These are phyloP conservation scores for Caenorhabditis sp. DNA, from an alignment of 2,888 invertebrate genomes.

Conservation along the genomic window DNA sequence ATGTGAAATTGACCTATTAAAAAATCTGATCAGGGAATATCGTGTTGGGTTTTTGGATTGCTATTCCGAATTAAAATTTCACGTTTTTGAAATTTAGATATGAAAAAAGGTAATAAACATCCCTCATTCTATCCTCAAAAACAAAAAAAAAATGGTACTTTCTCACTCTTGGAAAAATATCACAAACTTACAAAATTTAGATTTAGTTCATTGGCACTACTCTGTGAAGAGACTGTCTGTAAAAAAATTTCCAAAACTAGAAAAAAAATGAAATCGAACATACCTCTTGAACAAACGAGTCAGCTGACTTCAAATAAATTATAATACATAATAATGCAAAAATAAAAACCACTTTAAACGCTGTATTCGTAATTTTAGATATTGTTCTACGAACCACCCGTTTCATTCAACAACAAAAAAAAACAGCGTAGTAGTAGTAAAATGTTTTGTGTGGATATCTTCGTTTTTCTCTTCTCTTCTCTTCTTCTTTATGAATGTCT, in stretches of 20 bases:
- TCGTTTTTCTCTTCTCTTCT: not conserved
- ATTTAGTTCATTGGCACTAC: too few species aligned
- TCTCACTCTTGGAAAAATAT: too few species aligned
- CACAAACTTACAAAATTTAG: too few species aligned
- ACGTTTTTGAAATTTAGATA: too few species aligned
- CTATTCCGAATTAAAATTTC: too few species aligned
- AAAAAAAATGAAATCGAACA: constrained; percentile 4
- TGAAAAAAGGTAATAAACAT: too few species aligned
- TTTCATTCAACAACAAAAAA: constrained; percentile 18
- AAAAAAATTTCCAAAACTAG: not conserved
- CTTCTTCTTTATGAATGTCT: not conserved
- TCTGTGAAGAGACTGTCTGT: not conserved
- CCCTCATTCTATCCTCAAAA: too few species aligned
- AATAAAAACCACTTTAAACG: constrained; percentile 26
- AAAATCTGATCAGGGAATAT: too few species aligned
- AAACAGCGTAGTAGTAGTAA: not conserved
- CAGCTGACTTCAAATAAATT: constrained; percentile 21
- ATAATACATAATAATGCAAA: constrained; percentile 26
- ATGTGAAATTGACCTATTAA: too few species aligned
- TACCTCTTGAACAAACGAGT: constrained; percentile 16
- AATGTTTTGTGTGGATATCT: not conserved
- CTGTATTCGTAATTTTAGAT: constrained; percentile 24
- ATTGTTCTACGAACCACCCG: constrained; percentile 32
- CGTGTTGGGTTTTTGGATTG: too few species aligned
- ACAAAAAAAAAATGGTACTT: too few species aligned